These are phyloP conservation scores for Lichenostomus cassidix DNA, from an alignment of 2,113 vertebrate species.

Conservation along the genomic window DNA sequence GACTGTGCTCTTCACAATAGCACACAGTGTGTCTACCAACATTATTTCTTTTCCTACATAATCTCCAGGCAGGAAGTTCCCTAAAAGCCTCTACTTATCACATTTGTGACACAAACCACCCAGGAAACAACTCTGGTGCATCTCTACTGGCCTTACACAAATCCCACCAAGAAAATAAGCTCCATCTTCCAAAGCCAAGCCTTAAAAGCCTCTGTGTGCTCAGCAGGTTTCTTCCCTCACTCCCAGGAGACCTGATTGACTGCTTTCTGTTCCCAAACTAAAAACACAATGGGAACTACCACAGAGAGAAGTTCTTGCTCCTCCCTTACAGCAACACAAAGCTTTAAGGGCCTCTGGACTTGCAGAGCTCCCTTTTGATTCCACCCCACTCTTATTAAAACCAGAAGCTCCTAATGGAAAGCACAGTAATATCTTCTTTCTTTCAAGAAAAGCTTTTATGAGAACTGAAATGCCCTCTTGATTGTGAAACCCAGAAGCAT, in stretches of 20 bases:
- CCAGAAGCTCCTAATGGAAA: slow-evolving; percentile 51
- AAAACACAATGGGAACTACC: slow-evolving; percentile 50
- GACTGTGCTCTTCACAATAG: not conserved
- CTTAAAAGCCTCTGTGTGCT: not conserved
- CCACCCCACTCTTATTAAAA: slow-evolving; percentile 41
- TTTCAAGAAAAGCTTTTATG: slow-evolving; percentile 50
- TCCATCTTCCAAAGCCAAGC: not conserved
- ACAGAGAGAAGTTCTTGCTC: slow-evolving; percentile 27
- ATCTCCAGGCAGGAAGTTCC: not conserved
- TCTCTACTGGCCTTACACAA: not conserved
- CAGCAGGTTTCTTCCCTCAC: not conserved
- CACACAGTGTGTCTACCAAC: not conserved
- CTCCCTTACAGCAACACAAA: slow-evolving; percentile 54
- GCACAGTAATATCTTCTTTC: slow-evolving; percentile 29
- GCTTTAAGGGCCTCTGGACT: slow-evolving; percentile 48
- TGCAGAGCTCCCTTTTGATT: slow-evolving; percentile 43
- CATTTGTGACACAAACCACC: not conserved
- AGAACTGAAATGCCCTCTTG: slow-evolving; percentile 44
- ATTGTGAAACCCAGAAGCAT: slow-evolving; percentile 37
- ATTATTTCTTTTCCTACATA: not conserved
- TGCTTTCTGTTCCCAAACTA: slow-evolving; percentile 43
- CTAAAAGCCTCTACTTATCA: not conserved
- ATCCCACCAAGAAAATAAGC: not conserved
- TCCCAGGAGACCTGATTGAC: not conserved
- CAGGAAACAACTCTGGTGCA: not conserved